These are phyloP conservation scores for Patella pellucida DNA, from an alignment of 2,888 invertebrate species.

Conservation along the genomic window DNA sequence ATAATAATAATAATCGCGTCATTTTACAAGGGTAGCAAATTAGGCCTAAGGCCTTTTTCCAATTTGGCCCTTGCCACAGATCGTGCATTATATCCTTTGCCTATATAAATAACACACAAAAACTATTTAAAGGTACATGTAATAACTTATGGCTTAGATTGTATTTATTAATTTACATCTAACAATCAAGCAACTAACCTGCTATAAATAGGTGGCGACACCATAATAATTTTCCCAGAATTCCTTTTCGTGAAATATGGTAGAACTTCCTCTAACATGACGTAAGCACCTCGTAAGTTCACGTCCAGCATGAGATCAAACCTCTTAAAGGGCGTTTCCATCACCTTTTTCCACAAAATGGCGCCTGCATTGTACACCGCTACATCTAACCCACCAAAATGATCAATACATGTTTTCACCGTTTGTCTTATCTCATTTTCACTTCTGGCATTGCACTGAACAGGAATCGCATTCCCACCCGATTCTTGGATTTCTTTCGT, in stretches of 20 bases:
- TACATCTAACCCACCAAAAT: slow-evolving; percentile 81
- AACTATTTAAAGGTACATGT: too few relatives aligned
- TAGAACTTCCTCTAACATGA: slow-evolving; percentile 50
- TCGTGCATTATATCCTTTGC: too few relatives aligned
- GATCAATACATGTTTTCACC: slow-evolving; percentile 69
- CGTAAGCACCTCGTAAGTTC: slow-evolving; percentile 76
- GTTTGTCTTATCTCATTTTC: slow-evolving; percentile 46
- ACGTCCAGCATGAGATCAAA: slow-evolving; percentile 60
- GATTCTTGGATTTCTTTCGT: slow-evolving; percentile 44
- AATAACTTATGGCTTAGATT: too few relatives aligned
- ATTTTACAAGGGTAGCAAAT: too few relatives aligned
- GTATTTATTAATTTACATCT: too few relatives aligned
- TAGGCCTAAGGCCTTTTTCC: too few relatives aligned
- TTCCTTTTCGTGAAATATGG: slow-evolving; percentile 52
- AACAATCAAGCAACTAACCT: slow-evolving; percentile 37
- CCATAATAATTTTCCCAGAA: slow-evolving; percentile 51
- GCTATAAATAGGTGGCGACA: slow-evolving; percentile 62
- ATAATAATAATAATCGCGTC: too few relatives aligned
- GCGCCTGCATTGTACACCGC: slow-evolving; percentile 85
- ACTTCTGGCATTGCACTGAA: slow-evolving; percentile 53
- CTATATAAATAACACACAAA: too few relatives aligned
- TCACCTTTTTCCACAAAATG: slow-evolving; percentile 76
- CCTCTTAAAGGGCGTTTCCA: slow-evolving; percentile 53
- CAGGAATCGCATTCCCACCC: slow-evolving; percentile 50
- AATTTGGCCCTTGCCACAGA: too few relatives aligned